phyloP scores from a whole-genome alignment of 1,140 invertebrate species.

The Ridgeia piscesae region DNA sequence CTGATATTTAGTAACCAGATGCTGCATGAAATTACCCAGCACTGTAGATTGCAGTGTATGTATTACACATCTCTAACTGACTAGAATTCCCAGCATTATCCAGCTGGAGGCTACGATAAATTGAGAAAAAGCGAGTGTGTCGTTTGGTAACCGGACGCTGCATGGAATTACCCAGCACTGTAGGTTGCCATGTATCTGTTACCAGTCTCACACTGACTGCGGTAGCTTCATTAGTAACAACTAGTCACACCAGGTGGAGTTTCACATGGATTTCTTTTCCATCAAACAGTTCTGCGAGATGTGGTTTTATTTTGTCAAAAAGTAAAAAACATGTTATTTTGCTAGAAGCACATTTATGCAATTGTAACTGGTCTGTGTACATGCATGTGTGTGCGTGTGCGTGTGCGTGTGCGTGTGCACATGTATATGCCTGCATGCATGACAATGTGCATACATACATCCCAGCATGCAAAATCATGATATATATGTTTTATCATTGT shows the following conservation, averaged over 20 bases:
- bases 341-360: too few species aligned
- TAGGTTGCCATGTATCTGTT: background rate
- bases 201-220: background rate
- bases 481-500: too few species aligned
- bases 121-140: background rate
- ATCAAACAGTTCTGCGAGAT: background rate
- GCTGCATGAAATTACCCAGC: background rate
- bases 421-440: background rate
- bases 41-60: background rate
- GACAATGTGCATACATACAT: background rate
- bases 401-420: background rate
- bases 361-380: too few species aligned
- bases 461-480: too few species aligned
- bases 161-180: background rate
- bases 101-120: background rate
- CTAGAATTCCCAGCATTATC: background rate
- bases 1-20: background rate
- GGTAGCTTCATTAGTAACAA: background rate
- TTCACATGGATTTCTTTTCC: background rate
- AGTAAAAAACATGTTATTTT: too few species aligned
- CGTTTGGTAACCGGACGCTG: background rate
- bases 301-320: background rate
- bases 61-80: background rate
- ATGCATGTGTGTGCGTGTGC: too few species aligned
- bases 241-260: background rate